Percentiles rank a stretch among this genome's conserved stretches.
These are phyloP conservation scores for Myoxocephalus aenaeus DNA, from an alignment of 2,797 vertebrate genomes.

Conservation along the genomic window DNA sequence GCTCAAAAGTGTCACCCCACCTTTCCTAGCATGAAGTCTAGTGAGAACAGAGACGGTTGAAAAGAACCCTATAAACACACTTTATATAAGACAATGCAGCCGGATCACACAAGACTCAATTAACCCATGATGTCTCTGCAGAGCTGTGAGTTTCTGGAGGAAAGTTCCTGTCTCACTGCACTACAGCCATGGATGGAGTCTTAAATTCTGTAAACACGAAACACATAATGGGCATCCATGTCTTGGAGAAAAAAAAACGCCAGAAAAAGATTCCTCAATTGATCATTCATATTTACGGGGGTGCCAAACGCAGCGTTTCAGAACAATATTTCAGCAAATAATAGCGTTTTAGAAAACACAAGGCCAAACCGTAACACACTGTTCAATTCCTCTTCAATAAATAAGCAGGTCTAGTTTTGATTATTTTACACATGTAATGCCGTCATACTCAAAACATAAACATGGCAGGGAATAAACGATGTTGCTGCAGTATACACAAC, in stretches of 20 bases:
- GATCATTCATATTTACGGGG: background rate
- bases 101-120: background rate
- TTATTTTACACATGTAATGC: background rate
- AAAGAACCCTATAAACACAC: slow-evolving; percentile 4
- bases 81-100: slow-evolving; percentile 7
- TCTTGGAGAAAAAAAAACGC: slow-evolving; percentile 2
- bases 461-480: background rate
- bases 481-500: background rate
- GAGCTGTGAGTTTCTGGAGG: background rate
- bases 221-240: background rate
- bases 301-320: background rate
- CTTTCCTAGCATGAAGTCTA: slow-evolving; percentile 16
- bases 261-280: background rate
- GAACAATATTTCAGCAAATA: background rate
- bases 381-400: background rate
- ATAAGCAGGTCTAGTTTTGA: slow-evolving; percentile 2
- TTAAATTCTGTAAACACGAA: background rate
- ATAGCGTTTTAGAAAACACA: background rate
- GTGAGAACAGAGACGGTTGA: slow-evolving; percentile 23
- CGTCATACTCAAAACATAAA: background rate
- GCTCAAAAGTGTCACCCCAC: slow-evolving; percentile 17
- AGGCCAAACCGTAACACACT: background rate
- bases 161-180: background rate
- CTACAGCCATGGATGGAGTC: background rate
- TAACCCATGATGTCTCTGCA: background rate